Base-by-base conservation (phyloP, 2,113 vertebrate species). In the Mastomys coucha region DNA sequence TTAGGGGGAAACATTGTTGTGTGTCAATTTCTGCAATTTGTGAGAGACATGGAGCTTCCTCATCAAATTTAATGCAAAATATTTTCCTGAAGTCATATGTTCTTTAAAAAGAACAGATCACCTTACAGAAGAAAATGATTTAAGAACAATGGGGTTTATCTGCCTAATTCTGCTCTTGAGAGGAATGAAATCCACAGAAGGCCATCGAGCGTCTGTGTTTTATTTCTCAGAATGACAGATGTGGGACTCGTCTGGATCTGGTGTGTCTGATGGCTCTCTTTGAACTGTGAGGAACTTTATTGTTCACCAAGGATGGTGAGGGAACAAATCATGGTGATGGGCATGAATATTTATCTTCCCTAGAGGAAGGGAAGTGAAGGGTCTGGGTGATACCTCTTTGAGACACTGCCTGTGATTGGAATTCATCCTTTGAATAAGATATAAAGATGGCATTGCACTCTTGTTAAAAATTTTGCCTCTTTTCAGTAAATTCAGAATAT, bases 321-420 rank as follows among this genome's bases (percentile, higher is more conserved):
- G 20, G 19, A 82, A 67, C 58, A 95, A 20, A 86, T 87, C 80
- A 84, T 39, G 45, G 36, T 77, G 58, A 88, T 82, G 16, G 60
- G 20, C 33, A 92, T 94, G 56, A 87, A 87, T 96, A 92, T 93
- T 92, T 95, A 84, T 86, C 51, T 87, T 88, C 28, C 49, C 33
- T 8, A 24, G 63, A 86, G 16, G 42, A 82, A 89, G 17, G 31
- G 42, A 88, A 78, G 1, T 78, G 75, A 76, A 63, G 31, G 36
- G 8, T 58, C 84, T 93, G 73, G 56, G 36, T 89, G 56, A 26
- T 77, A 49, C 69, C 69, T 90, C 45, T 93, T 70, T 63, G 49
- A n/a, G 31, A 91, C 19, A 60, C 45, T 84, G 26, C 51, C 7
- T 81, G 36, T 72, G n/a, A 77, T 33, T 93, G 51, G 31, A 93